These are phyloP conservation scores for Potamilus streckersoni DNA, from an alignment of 1,140 invertebrate species.

Conservation along the genomic window DNA sequence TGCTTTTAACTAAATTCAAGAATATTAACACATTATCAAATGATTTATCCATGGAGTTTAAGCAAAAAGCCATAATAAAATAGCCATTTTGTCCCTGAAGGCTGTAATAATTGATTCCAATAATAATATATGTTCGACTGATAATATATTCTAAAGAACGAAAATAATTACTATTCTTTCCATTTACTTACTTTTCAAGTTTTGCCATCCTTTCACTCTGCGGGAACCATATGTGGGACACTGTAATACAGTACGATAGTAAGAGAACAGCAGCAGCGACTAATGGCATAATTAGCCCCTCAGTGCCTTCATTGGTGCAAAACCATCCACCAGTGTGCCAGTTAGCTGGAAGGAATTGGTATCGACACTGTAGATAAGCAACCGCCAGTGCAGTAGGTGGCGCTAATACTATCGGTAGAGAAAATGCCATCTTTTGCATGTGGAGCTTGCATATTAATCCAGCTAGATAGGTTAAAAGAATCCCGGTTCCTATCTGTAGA, in stretches of 20 bases:
- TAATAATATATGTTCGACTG: too few relatives aligned
- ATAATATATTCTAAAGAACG: neutral
- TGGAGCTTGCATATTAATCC: slow-evolving; percentile 63
- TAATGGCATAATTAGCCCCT: slow-evolving; percentile 42
- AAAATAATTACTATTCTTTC: neutral
- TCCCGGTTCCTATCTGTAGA: slow-evolving; percentile 50
- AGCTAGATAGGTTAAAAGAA: slow-evolving; percentile 59
- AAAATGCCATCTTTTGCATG: slow-evolving; percentile 62
- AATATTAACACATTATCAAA: too few relatives aligned
- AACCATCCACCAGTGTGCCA: slow-evolving; percentile 55
- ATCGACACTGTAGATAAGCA: slow-evolving; percentile 51
- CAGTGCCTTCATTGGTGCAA: slow-evolving; percentile 34
- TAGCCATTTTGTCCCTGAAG: too few relatives aligned
- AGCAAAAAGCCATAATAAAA: too few relatives aligned
- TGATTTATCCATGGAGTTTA: too few relatives aligned
- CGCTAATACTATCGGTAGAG: slow-evolving; percentile 56
- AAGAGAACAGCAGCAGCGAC: slow-evolving; percentile 80
- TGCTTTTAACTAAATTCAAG: too few relatives aligned
- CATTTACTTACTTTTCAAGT: slow-evolving; percentile 81
- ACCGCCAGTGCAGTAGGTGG: slow-evolving; percentile 51
- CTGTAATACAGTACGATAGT: slow-evolving; percentile 94
- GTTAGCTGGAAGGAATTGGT: slow-evolving; percentile 46
- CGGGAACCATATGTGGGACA: slow-evolving; percentile 97
- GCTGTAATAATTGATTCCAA: too few relatives aligned
- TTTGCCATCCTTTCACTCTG: slow-evolving; percentile 97